Base-by-base conservation (phyloP, 2,888 invertebrate genomes). In the Diplazon laetatorius region DNA sequence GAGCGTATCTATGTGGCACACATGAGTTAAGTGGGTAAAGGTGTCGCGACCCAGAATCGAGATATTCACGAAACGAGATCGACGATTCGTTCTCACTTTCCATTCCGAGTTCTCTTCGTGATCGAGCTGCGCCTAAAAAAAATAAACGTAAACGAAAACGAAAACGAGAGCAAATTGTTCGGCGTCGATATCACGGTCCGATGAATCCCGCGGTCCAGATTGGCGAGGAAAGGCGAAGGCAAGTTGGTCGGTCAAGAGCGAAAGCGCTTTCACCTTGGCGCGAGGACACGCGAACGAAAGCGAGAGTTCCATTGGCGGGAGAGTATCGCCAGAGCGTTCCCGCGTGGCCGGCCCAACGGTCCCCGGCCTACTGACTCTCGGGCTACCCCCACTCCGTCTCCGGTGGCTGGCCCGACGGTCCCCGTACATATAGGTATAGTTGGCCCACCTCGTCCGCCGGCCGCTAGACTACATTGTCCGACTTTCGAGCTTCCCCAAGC, bases 11-110 rank as follows among this genome's bases (percentile, higher is more conserved):
- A n/a, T n/a, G n/a, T n/a, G n/a, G n/a, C n/a, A n/a, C n/a, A n/a
- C n/a, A n/a, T n/a, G n/a, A 42, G n/a, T 82, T 84, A 85, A 85
- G 85, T 87, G 84, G 86, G 86, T 86, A 84, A 88, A 81, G 84
- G 82, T 83, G 85, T 77, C 84, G 52, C 82, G 84, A 82, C 84
- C 85, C 69, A 83, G 42, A n/a, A 74, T 74, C 35, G 60, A 22
- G 30, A 50, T 14, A 63, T 71, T 62, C 44, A 52, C 50, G 42
- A 52, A 30, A 63, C 78, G 63, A 63, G 62, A 57, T 16, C 62
- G 74, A 44, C 73, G 78, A 70, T 76, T n/a, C 30, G 44, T 73
- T 46, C n/a, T n/a, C 44, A 84, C 85, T 86, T 87, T 88, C 87
- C 81, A 85, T 84, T 77, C 80, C 22, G 30, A 2, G 30, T 5